Base-by-base conservation (phyloP, 2,113 vertebrate genomes). In the Phainopepla nitens region DNA sequence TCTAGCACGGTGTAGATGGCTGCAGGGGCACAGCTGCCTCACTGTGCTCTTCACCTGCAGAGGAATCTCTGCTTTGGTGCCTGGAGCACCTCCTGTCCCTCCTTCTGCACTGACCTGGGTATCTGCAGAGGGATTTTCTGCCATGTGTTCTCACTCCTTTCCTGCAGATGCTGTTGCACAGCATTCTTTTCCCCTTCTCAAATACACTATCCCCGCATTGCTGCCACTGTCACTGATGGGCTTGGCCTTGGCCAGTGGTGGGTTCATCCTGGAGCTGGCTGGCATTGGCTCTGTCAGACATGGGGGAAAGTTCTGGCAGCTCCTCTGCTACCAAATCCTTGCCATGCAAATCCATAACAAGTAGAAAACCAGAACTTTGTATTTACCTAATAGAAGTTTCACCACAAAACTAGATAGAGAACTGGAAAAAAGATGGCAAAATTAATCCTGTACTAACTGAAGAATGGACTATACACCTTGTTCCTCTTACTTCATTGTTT, bases 1-100 rank as follows among this genome's bases (percentile, higher is more conserved):
- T 60, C 41, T 4, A 24, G 41, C 20, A 62, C 1, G 4, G 47
- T 0, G 0, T 9, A 16, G 24, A 11, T 12, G 24, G 31, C 50
- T 58, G n/a, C 31, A 53, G n/a, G 28, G 10, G 9, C 7, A 56
- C 23, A 39, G 9, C 45, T 61, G 35, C 49, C 7, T 69, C 23
- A 14, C 53, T 11, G 6, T 10, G 12, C 12, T 23, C 47, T 61
- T 33, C 47, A 54, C 28, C 24, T 73, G 36, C 28, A 27, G 20
- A 5, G 10, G 9, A 69, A 64, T 31, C 17, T 39, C 60, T 50
- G 11, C 49, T 51, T 54, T 1, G 5, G 21, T 2, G 0, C 42
- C 19, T 47, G 31, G 1, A 47, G 39, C 19, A 70, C 7, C 29
- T 70, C 19, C 62, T 53, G 11, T 20, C 24, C 29, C 41, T 70